Base-by-base conservation (phyloP, 2,888 invertebrate genomes). In the Incurvaria masculella region DNA sequence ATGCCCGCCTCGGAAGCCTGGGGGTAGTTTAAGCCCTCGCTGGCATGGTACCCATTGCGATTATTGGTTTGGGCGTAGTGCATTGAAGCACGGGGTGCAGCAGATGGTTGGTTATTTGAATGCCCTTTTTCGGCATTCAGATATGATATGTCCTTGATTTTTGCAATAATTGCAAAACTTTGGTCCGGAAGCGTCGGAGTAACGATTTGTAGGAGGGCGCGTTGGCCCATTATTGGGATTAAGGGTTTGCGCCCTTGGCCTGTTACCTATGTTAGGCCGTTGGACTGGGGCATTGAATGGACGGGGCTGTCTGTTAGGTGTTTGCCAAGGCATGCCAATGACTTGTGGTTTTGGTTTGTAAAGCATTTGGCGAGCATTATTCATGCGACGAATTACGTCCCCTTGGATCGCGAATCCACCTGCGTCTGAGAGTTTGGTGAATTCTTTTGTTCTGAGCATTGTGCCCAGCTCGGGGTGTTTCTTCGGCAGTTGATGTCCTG, bases 351-450 rank as follows among this genome's bases (percentile, higher is more conserved):
- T 43, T 47, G 42, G 16, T 16, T 16, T 48, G 41, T 21, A 52
- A 2, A 48, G n/a, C 1, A 19, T 3, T 21, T 55, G 53, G 18
- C 55, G 48, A 1, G 55, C 53, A 1, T 11, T 11, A 11, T 57
- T 56, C 56, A 57, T 56, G 1, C 47, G 46, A 2, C 52, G 41
- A 5, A 53, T 53, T 47, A 59, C 56, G 5, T 59, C 57, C 42
- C 58, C 58, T 16, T 56, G 57, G 2, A 57, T 54, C 0, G 56
- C 59, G 39, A 58, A 56, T 2, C 50, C 45, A 1, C 56, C 55
- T 47, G 57, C 59, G 10, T 57, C 58, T 0, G 45, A 21, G 1
- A 59, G 39, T 19, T 6, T 41, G 3, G 21, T 16, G 21, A 41
- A 41, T 17, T 21, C 41, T 41, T 17, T 41, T 6, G 53, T n/a